Evolutionary conservation across 2,888 invertebrate species (phyloP).

Genomic region (Megaustenia siamemsis): DNA sequence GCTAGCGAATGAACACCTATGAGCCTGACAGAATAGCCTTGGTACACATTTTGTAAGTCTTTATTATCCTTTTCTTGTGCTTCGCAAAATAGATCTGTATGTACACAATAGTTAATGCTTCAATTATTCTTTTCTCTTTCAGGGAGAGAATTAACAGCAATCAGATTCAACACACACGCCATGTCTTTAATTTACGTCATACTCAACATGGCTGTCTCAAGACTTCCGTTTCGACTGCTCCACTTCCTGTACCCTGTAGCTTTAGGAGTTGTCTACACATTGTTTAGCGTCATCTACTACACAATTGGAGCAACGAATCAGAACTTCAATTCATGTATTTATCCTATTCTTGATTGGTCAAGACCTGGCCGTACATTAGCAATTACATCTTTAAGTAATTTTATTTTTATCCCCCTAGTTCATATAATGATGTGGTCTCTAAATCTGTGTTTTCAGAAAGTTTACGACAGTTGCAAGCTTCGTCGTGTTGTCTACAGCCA

Average conservation of each 20-base stretch:
- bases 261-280: conserved; percentile 72
- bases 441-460: conserved; percentile 16
- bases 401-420: conserved; percentile 61
- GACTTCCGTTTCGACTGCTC: conserved; percentile 86
- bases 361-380: conserved; percentile 59
- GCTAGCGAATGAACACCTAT: no score
- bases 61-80: no score
- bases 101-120: no score
- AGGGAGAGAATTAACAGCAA: conserved; percentile 49
- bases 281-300: conserved; percentile 87
- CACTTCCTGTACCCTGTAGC: conserved; percentile 73
- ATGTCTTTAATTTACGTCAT: conserved; percentile 88
- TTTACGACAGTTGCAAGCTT: not conserved
- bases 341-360: conserved; percentile 86
- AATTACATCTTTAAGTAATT: conserved; percentile 58
- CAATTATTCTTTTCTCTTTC: not conserved
- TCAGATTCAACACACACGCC: conserved; percentile 82
- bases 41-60: no score
- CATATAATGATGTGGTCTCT: conserved; percentile 58
- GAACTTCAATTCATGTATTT: conserved; percentile 85
- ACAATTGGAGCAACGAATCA: conserved; percentile 86
- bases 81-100: no score
- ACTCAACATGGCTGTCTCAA: conserved; percentile 86
- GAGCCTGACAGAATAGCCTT: no score
- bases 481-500: conserved; percentile 25